Evolutionary conservation across 2,888 invertebrate genomes (phyloP).

Genomic region (Pyrrhosoma nymphula): DNA sequence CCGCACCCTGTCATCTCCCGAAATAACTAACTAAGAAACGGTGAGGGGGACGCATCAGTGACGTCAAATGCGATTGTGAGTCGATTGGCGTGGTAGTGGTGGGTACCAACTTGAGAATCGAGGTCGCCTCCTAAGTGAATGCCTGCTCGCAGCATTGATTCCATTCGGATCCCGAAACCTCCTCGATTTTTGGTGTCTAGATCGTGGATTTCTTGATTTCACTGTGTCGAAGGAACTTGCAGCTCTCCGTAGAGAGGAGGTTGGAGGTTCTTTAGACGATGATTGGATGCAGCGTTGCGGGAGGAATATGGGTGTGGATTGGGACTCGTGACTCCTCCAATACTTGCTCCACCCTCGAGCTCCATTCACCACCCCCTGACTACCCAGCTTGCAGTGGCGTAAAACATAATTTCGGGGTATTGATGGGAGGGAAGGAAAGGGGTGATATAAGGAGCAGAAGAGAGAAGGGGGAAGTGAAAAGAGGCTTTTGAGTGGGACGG

Average conservation of each 20-base stretch:
- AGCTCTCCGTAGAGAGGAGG: background rate
- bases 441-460: background rate
- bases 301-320: background rate
- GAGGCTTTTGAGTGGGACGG: background rate
- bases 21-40: too few species aligned
- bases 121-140: background rate
- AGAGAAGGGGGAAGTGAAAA: background rate
- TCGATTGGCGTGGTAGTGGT: too few species aligned
- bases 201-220: background rate
- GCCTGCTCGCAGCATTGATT: background rate
- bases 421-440: background rate
- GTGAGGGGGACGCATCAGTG: too few species aligned
- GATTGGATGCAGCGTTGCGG: background rate
- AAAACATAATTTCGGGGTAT: background rate
- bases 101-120: too few species aligned
- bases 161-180: background rate
- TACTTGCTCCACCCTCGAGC: background rate
- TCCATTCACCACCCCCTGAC: background rate
- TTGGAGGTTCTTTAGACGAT: background rate
- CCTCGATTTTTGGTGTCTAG: background rate
- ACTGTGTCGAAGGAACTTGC: background rate
- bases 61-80: too few species aligned
- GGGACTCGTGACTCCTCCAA: background rate
- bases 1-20: too few species aligned
- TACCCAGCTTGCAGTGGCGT: background rate